phyloP scores from a whole-genome alignment of 2,888 invertebrate species.

The Saturnia pavonia region DNA sequence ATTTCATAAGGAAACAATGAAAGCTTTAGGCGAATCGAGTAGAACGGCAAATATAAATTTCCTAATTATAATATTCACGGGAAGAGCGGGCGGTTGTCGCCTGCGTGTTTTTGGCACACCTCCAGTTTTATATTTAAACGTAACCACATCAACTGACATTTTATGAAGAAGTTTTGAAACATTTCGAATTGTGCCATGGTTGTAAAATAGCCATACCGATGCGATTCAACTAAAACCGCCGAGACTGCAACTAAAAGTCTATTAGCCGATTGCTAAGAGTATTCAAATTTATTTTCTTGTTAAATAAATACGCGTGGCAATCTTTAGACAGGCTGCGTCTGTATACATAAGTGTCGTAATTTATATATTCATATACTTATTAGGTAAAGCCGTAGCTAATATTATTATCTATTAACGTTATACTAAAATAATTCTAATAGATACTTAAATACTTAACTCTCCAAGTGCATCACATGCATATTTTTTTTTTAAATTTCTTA shows the following conservation, averaged over 20 bases:
- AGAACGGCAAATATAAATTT: constrained; percentile 64
- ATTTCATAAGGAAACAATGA: constrained; percentile 1
- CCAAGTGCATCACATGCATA: too few relatives aligned
- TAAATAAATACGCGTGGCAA: neutral
- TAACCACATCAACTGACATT: constrained; percentile 57
- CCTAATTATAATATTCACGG: constrained; percentile 76
- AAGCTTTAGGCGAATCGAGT: constrained; percentile 33
- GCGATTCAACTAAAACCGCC: neutral
- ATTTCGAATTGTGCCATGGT: constrained; percentile 30
- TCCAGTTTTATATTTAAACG: constrained; percentile 72
- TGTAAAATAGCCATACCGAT: constrained; percentile 15
- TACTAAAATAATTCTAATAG: too few relatives aligned
- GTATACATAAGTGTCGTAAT: neutral
- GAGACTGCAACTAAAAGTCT: constrained; percentile 6
- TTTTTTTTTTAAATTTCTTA: too few relatives aligned
- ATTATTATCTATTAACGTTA: neutral
- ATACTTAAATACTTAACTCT: too few relatives aligned
- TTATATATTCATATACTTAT: neutral
- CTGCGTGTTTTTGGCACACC: constrained; percentile 54
- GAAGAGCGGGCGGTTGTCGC: constrained; percentile 55
- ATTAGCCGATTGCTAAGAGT: neutral
- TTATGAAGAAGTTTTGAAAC: constrained; percentile 57
- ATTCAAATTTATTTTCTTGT: neutral
- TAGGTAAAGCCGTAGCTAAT: neutral
- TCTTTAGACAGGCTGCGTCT: neutral